Evolutionary conservation across 2,888 invertebrate species (phyloP).

Genomic region (Brachypalpus laphriformis): DNA sequence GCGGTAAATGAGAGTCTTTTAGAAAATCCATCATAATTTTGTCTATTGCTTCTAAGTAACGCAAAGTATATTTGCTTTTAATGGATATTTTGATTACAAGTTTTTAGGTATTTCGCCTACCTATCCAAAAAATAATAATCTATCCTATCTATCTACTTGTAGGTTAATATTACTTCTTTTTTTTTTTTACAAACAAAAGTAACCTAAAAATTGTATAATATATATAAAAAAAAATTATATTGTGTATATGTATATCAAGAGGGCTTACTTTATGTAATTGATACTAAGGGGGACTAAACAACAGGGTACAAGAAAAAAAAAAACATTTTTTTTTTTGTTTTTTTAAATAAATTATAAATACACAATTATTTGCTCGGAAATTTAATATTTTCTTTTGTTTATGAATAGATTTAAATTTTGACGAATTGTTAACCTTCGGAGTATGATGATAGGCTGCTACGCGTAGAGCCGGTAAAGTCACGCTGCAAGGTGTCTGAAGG

Average conservation of each 20-base stretch:
- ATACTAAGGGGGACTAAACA: conserved; percentile 42
- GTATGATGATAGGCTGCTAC: conserved; percentile 82
- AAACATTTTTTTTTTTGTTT: conserved; percentile 37
- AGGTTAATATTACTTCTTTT: conserved; percentile 26
- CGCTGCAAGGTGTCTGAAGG: conserved; percentile 81
- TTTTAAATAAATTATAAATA: conserved; percentile 68
- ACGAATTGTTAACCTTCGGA: conserved; percentile 80
- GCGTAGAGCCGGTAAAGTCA: conserved; percentile 82
- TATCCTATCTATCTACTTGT: conserved; percentile 39
- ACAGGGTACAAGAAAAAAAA: conserved; percentile 23
- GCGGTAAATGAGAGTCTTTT: conserved; percentile 4
- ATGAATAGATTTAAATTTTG: background rate
- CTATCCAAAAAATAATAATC: conserved; percentile 31
- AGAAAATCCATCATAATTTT: conserved; percentile 3
- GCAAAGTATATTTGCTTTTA: conserved; percentile 15
- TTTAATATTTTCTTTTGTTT: conserved; percentile 12
- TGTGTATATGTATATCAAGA: conserved; percentile 17
- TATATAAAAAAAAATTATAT: conserved; percentile 4
- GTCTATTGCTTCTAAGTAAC: conserved; percentile 23
- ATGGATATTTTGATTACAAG: conserved; percentile 41
- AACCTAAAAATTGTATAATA: conserved; percentile 43
- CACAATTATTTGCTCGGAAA: conserved; percentile 36
- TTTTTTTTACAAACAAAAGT: conserved; percentile 54
- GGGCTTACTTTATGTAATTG: conserved; percentile 32
- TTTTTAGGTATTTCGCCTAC: conserved; percentile 34